These are phyloP conservation scores for Lepidonotus clava DNA, from an alignment of 2,888 invertebrate species.

Conservation along the genomic window DNA sequence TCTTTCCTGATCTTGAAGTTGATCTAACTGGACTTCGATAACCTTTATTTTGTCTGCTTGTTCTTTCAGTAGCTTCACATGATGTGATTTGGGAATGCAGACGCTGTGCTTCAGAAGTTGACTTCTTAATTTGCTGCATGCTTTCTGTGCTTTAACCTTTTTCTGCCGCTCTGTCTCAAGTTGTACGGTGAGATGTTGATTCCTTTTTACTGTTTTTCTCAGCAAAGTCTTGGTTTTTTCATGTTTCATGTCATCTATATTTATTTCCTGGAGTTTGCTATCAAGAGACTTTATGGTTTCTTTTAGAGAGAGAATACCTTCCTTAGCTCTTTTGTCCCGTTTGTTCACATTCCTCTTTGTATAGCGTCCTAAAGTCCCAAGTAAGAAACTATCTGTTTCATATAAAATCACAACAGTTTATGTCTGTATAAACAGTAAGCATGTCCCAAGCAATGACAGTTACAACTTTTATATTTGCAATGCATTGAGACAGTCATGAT, in stretches of 20 bases:
- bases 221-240: not conserved
- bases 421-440: no score
- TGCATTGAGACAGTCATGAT: no score
- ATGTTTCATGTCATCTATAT: no score
- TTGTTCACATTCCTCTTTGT: not conserved
- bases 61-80: not conserved
- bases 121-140: not conserved
- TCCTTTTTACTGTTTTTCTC: not conserved
- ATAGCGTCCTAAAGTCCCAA: no score
- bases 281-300: no score
- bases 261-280: no score
- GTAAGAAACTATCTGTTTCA: no score
- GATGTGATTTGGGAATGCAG: not conserved
- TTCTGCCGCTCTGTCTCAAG: not conserved
- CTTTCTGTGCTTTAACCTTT: constrained; percentile 30
- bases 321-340: not conserved
- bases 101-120: not conserved
- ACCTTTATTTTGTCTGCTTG: not conserved
- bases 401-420: no score
- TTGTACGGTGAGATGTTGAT: not conserved
- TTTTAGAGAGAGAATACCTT: not conserved
- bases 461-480: no score
- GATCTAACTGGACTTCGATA: not conserved
- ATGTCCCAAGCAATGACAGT: no score
- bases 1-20: not conserved